Base-by-base conservation (phyloP, 1,140 invertebrate species). In the Neodiprion lecontei region DNA sequence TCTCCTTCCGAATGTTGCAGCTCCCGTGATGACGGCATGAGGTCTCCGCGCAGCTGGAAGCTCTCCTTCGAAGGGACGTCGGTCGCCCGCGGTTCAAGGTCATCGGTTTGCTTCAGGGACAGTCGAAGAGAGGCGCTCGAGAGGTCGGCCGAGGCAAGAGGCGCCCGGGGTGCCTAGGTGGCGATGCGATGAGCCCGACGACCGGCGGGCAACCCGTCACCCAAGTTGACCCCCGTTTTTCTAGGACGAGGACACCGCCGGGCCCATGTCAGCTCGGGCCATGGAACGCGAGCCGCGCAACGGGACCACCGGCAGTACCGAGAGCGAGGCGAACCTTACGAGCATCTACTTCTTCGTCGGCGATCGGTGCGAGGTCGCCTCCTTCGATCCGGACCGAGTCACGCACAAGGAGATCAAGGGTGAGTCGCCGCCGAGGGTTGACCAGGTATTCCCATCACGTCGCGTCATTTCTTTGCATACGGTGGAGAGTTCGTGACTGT, bases 271-370 rank as follows among this genome's bases (percentile, higher is more conserved):
- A 77, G 68, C 75, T 74, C 74, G 78, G 84, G 83, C 86, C 85
- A 88, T 88, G 87, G 87, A 88, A 79, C 82, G 83, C 79, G 83
- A 84, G 76, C 76, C 80, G 75, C 88, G 81, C 76, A 88, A 88
- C 81, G 86, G 86, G 76, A 88, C 83, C 73, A 80, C 77, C 70
- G 78, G 74, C 72, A 79, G 76, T 72, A 79, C 83, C 50, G 75
- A 21, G 74, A 79, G 87, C 72, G 84, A 88, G 72, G 9, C 53
- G 11, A 61, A 87, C 65, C 84, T 79, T 77, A 84, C 80, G 40
- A 86, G 84, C 73, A 84, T 90, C 73, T 87, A 88, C 79, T 90
- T 90, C 79, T 85, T 87, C 79, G 88, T 90, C 82, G 89, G 89
- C 75, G 87, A 88, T 83, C 88, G 89, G 78, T 87, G 82, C 75